Evolutionary conservation across 2,888 invertebrate species (phyloP), one percentile per base, ranked within the genome.

Genomic region (Notodonta dromedarius): DNA sequence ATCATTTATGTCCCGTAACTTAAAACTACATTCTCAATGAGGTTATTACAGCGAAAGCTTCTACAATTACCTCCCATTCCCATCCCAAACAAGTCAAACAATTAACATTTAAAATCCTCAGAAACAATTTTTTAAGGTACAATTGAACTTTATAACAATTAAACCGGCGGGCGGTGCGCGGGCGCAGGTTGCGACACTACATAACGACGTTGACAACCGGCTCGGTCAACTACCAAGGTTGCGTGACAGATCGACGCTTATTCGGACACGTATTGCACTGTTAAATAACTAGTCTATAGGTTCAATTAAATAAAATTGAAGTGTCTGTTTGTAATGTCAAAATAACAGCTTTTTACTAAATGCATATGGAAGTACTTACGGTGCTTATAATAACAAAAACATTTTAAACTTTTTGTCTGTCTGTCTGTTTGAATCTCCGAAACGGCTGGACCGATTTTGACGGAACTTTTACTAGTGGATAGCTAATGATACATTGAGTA

Each of bases 151-250:
- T 2, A 39, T 39, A 54, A 56, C 56, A 50, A 58, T 58, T 51
- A 58, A 55, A 58, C 9, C 42, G 55, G 55, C 52, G 62, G 55
- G 55, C 52, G 62, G 52, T 56, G 59, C 52, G 57, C 57, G 58
- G 61, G 57, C 56, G 58, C 56, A 54, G 51, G 55, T 68, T 67
- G 67, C 59, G 63, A 61, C 63, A 69, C 63, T 55, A 16, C 60
- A 59, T 63, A 51, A 39, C 35, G 54, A 13, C 16, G 40, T 14
- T 35, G 53, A 46, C 50, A 46, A 55, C 14, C 54, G 54, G 69
- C 65, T 71, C 79, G 74, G 74, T 76, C 78, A 74, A 71, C 62
- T 54, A 70, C 58, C 83, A 83, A 83, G 83, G 83, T 69, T 78
- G 68, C 52, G 32, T 61, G 65, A 67, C 65, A 62, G 56, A 62